Conservation (phyloP, 2,888 invertebrate genomes). For the Mythimna ferrago region DNA sequence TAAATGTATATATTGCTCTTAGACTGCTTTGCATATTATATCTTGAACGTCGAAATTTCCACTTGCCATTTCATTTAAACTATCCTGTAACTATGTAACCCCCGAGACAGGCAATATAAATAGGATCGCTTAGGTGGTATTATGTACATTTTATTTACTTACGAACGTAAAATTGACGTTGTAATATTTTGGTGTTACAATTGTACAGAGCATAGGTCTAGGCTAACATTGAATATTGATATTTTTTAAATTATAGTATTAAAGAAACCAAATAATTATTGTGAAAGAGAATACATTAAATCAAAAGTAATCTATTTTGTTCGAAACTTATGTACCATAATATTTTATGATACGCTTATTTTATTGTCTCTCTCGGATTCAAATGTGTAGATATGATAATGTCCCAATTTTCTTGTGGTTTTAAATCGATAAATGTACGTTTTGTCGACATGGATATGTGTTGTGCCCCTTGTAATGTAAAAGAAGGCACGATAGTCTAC, state of each 20-base stretch:
- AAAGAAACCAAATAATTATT: slow-evolving; percentile 58
- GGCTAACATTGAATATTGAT: slow-evolving; percentile 50
- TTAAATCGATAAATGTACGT: background rate
- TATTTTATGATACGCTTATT: slow-evolving; percentile 30
- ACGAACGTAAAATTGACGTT: slow-evolving; percentile 18
- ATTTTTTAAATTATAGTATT: slow-evolving; percentile 56
- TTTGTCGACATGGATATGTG: slow-evolving; percentile 13
- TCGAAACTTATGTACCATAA: slow-evolving; percentile 18
- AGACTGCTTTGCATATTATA: slow-evolving; percentile 17
- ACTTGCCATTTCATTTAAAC: slow-evolving; percentile 24
- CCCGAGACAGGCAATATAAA: slow-evolving; percentile 48
- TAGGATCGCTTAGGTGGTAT: slow-evolving; percentile 16
- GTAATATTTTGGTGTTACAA: slow-evolving; percentile 32
- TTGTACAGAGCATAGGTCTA: slow-evolving; percentile 51
- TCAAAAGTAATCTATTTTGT: slow-evolving; percentile 36
- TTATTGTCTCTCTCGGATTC: slow-evolving; percentile 39
- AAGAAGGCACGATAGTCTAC: slow-evolving; percentile 11
- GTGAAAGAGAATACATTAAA: slow-evolving; percentile 31
- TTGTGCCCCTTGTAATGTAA: slow-evolving; percentile 21
- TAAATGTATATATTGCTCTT: slow-evolving; percentile 50
- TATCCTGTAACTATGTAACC: background rate
- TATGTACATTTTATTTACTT: slow-evolving; percentile 35
- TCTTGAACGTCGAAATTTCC: slow-evolving; percentile 31
- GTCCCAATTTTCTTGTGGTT: slow-evolving; percentile 6
- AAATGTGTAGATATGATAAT: slow-evolving; percentile 8